phyloP scores from a whole-genome alignment of 53 echinoderm and acorn worm species.

The Echinarachnius parma region DNA sequence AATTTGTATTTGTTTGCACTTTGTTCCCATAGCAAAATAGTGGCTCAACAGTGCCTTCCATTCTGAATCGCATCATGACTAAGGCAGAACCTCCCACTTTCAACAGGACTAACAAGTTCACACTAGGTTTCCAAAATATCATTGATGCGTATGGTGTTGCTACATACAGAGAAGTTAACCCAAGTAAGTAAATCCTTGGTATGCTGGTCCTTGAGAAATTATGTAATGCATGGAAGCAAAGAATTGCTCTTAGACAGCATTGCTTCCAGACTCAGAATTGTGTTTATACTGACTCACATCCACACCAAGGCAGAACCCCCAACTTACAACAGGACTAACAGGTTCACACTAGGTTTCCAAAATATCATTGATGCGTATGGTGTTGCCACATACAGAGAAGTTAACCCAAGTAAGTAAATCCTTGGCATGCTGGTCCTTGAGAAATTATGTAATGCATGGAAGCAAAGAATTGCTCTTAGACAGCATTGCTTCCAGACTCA shows the following conservation, averaged over 20 bases:
- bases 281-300: conserved; percentile 78
- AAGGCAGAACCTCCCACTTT: conserved; percentile 69
- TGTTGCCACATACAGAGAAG: conserved; percentile 88
- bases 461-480: too few species aligned
- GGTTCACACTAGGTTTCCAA: conserved; percentile 92
- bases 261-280: too few species aligned
- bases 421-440: too few species aligned
- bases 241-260: too few species aligned
- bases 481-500: too few species aligned
- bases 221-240: too few species aligned
- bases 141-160: conserved; percentile 98
- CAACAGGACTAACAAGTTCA: conserved; percentile 95
- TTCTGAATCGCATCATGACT: conserved; percentile 72
- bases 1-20: too few species aligned
- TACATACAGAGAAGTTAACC: conserved; percentile 91
- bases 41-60: conserved; percentile 87
- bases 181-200: too few species aligned
- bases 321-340: conserved; percentile 89
- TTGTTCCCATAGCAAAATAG: conserved; percentile 86
- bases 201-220: too few species aligned
- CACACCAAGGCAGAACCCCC: conserved; percentile 63
- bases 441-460: too few species aligned
- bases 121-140: conserved; percentile 78
- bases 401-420: conserved; percentile 94
- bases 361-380: conserved; percentile 93